phyloP scores from a whole-genome alignment of 2,888 invertebrate genomes.

The Chrysodeixis includens region DNA sequence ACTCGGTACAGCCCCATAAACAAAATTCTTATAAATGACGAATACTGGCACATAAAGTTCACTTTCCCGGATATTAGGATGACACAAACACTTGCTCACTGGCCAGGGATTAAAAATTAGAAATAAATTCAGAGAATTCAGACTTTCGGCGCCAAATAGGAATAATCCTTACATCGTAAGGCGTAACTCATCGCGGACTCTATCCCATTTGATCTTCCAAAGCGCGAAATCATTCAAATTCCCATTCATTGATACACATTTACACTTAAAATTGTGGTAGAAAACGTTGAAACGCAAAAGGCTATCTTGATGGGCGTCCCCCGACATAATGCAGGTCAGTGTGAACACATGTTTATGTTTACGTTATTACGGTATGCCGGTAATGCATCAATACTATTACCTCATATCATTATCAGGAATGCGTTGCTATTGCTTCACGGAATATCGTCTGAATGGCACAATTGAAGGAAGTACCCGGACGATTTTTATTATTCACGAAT shows the following conservation, averaged over 20 bases:
- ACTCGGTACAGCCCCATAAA: too few species aligned
- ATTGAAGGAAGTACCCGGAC: slow-evolving; percentile 33
- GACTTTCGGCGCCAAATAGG: neutral
- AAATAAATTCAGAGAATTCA: too few species aligned
- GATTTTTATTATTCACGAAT: slow-evolving; percentile 15
- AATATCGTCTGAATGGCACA: slow-evolving; percentile 45
- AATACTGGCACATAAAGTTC: too few species aligned
- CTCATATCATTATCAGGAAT: slow-evolving; percentile 70
- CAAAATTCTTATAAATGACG: too few species aligned
- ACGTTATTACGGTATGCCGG: slow-evolving; percentile 55
- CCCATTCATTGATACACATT: slow-evolving; percentile 54
- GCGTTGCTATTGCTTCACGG: slow-evolving; percentile 54
- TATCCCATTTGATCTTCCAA: slow-evolving; percentile 81
- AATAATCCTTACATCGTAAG: slow-evolving; percentile 69
- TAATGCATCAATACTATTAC: slow-evolving; percentile 64
- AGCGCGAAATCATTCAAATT: slow-evolving; percentile 72
- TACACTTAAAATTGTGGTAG: slow-evolving; percentile 21
- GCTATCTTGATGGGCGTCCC: slow-evolving; percentile 20
- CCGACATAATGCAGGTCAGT: slow-evolving; percentile 32
- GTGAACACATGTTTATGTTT: slow-evolving; percentile 54
- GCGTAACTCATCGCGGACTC: slow-evolving; percentile 75
- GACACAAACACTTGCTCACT: neutral
- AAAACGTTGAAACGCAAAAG: slow-evolving; percentile 16
- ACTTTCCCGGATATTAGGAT: too few species aligned
- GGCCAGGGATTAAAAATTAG: neutral